Evolutionary conservation across 2,797 vertebrate genomes (phyloP).

Genomic region (Spondyliosoma cantharus): DNA sequence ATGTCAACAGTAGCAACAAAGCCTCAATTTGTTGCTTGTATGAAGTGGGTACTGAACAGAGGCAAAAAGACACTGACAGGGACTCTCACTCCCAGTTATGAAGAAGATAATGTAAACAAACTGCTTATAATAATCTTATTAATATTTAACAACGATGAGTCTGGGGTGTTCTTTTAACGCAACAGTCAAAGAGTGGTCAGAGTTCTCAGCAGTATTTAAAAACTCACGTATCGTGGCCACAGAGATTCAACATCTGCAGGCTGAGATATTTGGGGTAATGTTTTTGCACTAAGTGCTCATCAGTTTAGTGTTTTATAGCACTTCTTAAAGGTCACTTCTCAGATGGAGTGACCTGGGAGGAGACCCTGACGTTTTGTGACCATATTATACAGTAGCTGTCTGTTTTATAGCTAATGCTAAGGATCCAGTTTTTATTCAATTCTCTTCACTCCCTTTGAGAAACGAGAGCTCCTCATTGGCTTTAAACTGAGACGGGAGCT

Average conservation of each 20-base stretch:
- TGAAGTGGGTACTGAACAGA: conserved; percentile 31
- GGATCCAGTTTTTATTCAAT: neutral
- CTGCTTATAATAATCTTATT: conserved; percentile 6
- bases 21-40: conserved; percentile 52
- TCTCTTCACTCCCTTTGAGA: neutral
- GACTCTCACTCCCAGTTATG: conserved; percentile 1
- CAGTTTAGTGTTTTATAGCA: conserved; percentile 3
- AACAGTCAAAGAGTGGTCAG: neutral
- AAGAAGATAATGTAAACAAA: conserved; percentile 26
- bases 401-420: neutral
- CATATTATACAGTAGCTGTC: too few species aligned
- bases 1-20: conserved; percentile 63
- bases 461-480: neutral
- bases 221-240: conserved; percentile 9
- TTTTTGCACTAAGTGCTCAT: conserved; percentile 10
- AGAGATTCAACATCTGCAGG: conserved; percentile 1
- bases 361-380: neutral
- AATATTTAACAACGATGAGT: conserved; percentile 24
- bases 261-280: neutral
- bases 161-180: neutral
- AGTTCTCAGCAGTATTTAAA: conserved; percentile 18
- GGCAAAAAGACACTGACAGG: conserved; percentile 7
- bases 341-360: conserved; percentile 3
- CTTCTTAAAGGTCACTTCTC: conserved; percentile 31
- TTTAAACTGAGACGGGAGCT: neutral